phyloP scores from a whole-genome alignment of 1,140 invertebrate species.

The Sinella curviseta region DNA sequence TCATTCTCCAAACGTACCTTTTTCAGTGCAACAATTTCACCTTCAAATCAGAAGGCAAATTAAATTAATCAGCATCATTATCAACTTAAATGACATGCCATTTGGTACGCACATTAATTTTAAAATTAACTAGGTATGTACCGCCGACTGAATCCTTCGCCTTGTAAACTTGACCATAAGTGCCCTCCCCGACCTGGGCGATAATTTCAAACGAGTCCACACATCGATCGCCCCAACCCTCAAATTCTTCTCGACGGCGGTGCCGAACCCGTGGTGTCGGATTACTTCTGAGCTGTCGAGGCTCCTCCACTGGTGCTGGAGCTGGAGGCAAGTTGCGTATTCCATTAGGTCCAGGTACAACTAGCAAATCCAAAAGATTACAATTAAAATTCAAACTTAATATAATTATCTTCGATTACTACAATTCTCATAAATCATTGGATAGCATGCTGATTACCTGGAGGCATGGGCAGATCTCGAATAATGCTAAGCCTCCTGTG shows the following conservation, averaged over 20 bases:
- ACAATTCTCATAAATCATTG: too few relatives aligned
- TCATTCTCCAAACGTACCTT: constrained; percentile 98
- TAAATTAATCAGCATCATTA: too few relatives aligned
- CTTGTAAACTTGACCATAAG: constrained; percentile 98
- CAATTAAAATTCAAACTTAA: too few relatives aligned
- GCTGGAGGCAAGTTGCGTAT: too few relatives aligned
- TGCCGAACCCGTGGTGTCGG: constrained; percentile 67
- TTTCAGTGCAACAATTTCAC: constrained; percentile 90
- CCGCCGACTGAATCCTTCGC: constrained; percentile 81
- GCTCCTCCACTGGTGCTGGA: background rate
- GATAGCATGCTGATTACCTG: too few relatives aligned
- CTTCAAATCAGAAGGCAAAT: constrained; percentile 52
- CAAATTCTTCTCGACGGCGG: constrained; percentile 62
- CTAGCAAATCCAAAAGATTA: too few relatives aligned
- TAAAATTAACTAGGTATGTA: constrained; percentile 45
- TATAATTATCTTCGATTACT: too few relatives aligned
- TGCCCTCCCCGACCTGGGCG: constrained; percentile 96
- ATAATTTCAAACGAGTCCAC: constrained; percentile 93
- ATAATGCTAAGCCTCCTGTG: constrained; percentile 56
- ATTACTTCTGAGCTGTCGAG: background rate
- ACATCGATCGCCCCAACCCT: constrained; percentile 83
- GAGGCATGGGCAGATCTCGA: constrained; percentile 85
- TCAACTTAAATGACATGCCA: background rate
- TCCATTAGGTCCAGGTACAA: too few relatives aligned
- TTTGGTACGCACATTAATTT: background rate